A percentile compares a stretch with the other conserved stretches of the same genome.
Conservation (phyloP, 1,140 invertebrate species). For the Euglossa dilemma region DNA sequence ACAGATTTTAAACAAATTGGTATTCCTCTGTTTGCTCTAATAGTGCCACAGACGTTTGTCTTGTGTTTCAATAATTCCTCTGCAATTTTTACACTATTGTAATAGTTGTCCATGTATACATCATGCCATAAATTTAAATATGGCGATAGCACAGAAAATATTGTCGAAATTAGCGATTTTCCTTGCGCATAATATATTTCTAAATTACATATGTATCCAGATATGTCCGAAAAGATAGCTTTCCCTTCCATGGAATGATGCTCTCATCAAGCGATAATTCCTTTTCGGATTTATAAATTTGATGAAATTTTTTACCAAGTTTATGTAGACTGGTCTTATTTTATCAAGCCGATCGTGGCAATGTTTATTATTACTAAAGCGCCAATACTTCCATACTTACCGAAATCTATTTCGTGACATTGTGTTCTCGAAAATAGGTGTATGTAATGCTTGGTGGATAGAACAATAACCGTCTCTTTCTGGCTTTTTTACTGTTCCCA, state of each 20-base stretch:
- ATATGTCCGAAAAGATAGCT: slow-evolving; percentile 21
- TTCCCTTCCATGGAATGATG: slow-evolving; percentile 31
- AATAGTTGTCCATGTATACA: slow-evolving; percentile 36
- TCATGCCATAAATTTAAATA: slow-evolving; percentile 32
- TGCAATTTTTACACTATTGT: slow-evolving; percentile 36
- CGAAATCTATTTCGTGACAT: background rate
- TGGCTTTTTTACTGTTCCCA: slow-evolving; percentile 47
- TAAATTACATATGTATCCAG: slow-evolving; percentile 27
- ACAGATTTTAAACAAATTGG: slow-evolving; percentile 32
- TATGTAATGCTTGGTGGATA: background rate
- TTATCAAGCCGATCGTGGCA: slow-evolving; percentile 27
- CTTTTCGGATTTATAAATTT: slow-evolving; percentile 20
- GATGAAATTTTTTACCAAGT: slow-evolving; percentile 35
- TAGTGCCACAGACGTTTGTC: slow-evolving; percentile 28
- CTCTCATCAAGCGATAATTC: slow-evolving; percentile 33
- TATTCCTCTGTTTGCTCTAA: slow-evolving; percentile 30
- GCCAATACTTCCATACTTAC: slow-evolving; percentile 17
- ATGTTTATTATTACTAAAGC: slow-evolving; percentile 32
- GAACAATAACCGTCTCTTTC: slow-evolving; percentile 38
- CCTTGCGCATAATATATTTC: slow-evolving; percentile 28
- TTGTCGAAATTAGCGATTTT: slow-evolving; percentile 22
- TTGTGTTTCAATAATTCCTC: slow-evolving; percentile 27
- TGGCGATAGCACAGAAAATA: slow-evolving; percentile 20
- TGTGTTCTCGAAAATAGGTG: slow-evolving; percentile 31
- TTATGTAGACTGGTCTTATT: slow-evolving; percentile 16